These are phyloP conservation scores for Parus major DNA, from an alignment of 2,113 vertebrate genomes.

Conservation along the genomic window DNA sequence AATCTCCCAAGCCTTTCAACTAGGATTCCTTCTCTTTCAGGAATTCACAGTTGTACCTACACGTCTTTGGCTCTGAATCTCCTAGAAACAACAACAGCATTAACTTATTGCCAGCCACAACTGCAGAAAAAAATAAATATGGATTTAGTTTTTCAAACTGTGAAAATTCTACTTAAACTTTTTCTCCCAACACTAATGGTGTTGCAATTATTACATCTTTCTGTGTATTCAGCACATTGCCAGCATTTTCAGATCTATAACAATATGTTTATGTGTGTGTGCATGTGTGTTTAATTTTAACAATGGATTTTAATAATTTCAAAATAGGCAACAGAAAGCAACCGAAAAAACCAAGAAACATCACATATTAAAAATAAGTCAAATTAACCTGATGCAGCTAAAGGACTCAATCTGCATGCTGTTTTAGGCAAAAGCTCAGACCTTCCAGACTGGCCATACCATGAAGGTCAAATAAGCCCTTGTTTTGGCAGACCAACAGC, in stretches of 20 bases:
- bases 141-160: neutral
- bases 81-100: neutral
- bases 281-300: neutral
- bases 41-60: neutral
- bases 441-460: accelerated
- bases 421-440: neutral
- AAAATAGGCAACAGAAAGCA: neutral
- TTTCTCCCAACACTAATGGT: neutral
- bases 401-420: neutral
- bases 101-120: neutral
- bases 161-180: neutral
- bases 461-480: neutral
- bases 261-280: accelerated
- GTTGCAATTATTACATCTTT: neutral
- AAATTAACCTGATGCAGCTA: neutral
- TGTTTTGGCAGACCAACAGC: neutral
- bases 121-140: neutral
- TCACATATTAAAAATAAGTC: neutral
- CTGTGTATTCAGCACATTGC: neutral
- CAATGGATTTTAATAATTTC: neutral
- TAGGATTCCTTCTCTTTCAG: neutral
- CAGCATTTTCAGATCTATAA: neutral
- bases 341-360: neutral
- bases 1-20: neutral
- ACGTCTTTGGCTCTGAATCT: neutral